Base-by-base conservation (phyloP, 2,888 invertebrate genomes). In the Tenthredo scrophulariae region DNA sequence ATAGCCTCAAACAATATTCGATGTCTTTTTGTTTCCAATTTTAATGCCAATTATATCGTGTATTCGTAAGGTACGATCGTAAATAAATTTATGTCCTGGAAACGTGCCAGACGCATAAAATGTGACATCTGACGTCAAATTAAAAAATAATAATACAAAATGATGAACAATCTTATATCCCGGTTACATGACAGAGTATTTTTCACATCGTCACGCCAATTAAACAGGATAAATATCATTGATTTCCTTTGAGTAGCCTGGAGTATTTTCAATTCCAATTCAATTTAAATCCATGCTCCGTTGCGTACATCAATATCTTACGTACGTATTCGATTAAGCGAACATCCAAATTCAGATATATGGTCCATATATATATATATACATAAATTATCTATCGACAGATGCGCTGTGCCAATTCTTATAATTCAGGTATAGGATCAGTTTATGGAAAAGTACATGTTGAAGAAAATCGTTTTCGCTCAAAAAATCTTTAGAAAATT, bases 191-290 rank as follows among this genome's bases (percentile, higher is more conserved):
- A 18, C 3, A 72, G 43, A 40, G n/a, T 29, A 72, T 72, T 72
- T 72, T 40, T 72, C 72, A 72, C 22, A 72, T 22, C 43, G 26
- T 43, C 9, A 40, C 6, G 26, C 40, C 72, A 72, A 72, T 72
- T 72, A 72, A 43, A 72, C 43, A 43, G 43, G 22, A 72, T 72
- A 72, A 72, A 72, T n/a, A 72, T 72, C n/a, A 72, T 10, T 22
- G 43, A 72, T 72, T 43, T 40, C n/a, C 43, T 72, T 74, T 74
- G 74, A 22, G 40, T 43, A 43, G 22, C 22, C 74, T 5, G 4
- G 26, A 40, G 22, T 22, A 15, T 18, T 22, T 46, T 22, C 43
- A 15, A 74, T 74, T 74, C 22, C 22, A 9, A 43, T 74, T 74
- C 74, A 43, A 74, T 74, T 43, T 74, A 46, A 43, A 43, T 74